Evolutionary conservation across 2,113 vertebrate species (phyloP).

Genomic region (Chaetops frenatus): DNA sequence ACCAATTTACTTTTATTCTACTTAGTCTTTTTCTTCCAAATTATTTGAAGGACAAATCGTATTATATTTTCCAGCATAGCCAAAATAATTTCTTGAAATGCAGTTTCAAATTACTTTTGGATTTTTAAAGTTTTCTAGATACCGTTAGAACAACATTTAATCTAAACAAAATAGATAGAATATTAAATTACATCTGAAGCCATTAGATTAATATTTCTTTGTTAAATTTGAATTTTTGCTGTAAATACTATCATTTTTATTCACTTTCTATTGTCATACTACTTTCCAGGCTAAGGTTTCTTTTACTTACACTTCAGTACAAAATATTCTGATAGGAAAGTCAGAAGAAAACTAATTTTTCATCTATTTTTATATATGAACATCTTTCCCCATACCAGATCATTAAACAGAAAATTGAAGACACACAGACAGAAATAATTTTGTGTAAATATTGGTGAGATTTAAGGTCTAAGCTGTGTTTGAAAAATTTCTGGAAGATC

Average conservation of each 20-base stretch:
- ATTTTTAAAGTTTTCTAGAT: neutral
- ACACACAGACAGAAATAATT: neutral
- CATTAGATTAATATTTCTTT: neutral
- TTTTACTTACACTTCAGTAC: neutral
- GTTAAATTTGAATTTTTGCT: neutral
- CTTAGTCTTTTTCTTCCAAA: neutral
- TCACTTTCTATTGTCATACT: neutral
- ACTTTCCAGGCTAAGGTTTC: neutral
- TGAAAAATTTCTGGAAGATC: neutral
- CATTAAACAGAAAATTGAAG: neutral
- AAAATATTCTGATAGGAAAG: neutral
- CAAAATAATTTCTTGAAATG: neutral
- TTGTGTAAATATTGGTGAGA: neutral
- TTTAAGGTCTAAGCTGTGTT: neutral
- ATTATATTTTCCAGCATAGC: neutral
- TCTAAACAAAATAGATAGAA: neutral
- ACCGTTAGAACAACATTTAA: neutral
- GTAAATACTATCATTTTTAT: neutral
- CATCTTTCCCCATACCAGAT: neutral
- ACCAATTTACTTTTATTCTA: neutral
- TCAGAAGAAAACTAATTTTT: neutral
- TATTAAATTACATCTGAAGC: neutral
- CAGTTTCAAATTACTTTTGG: neutral
- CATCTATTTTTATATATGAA: neutral
- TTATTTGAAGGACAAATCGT: neutral